A percentile compares a stretch with the other conserved stretches of the same genome.
These are phyloP conservation scores for Watsonalla cultraria DNA, from an alignment of 2,888 invertebrate species.

Conservation along the genomic window DNA sequence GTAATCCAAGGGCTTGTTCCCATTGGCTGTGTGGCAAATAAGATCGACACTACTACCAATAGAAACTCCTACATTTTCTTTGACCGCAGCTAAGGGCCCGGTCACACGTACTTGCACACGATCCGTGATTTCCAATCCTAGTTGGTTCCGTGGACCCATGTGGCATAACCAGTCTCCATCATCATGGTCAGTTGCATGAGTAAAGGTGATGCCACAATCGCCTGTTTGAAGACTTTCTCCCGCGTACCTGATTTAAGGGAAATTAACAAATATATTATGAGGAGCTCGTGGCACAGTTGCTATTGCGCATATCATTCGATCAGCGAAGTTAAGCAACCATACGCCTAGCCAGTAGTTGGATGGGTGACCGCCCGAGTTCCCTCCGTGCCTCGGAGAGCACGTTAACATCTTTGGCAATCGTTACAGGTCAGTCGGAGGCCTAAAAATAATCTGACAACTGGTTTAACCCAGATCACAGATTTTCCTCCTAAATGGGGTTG, in stretches of 20 bases:
- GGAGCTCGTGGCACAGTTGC: too few species aligned
- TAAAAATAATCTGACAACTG: too few species aligned
- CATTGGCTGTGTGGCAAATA: slow-evolving; percentile 63
- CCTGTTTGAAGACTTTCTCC: slow-evolving; percentile 61
- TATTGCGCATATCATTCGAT: too few species aligned
- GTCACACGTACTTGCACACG: slow-evolving; percentile 56
- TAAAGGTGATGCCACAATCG: slow-evolving; percentile 66
- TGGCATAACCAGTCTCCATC: slow-evolving; percentile 69
- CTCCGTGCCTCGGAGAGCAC: too few species aligned
- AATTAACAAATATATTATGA: neutral
- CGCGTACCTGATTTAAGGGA: slow-evolving; percentile 45
- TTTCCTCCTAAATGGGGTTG: too few species aligned
- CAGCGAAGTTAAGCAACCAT: too few species aligned
- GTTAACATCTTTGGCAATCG: too few species aligned
- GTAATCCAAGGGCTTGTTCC: slow-evolving; percentile 58
- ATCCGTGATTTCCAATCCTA: slow-evolving; percentile 56
- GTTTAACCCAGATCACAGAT: too few species aligned
- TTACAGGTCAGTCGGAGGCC: too few species aligned
- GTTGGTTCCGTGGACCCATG: slow-evolving; percentile 54
- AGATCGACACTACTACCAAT: slow-evolving; percentile 42
- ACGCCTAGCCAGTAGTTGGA: too few species aligned
- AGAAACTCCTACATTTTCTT: slow-evolving; percentile 27
- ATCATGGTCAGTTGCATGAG: slow-evolving; percentile 40
- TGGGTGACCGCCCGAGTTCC: too few species aligned
- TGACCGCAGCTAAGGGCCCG: slow-evolving; percentile 59